A percentile compares a stretch with the other conserved stretches of the same genome.
Conservation (phyloP, 2,797 vertebrate genomes). For the Natrix natrix region DNA sequence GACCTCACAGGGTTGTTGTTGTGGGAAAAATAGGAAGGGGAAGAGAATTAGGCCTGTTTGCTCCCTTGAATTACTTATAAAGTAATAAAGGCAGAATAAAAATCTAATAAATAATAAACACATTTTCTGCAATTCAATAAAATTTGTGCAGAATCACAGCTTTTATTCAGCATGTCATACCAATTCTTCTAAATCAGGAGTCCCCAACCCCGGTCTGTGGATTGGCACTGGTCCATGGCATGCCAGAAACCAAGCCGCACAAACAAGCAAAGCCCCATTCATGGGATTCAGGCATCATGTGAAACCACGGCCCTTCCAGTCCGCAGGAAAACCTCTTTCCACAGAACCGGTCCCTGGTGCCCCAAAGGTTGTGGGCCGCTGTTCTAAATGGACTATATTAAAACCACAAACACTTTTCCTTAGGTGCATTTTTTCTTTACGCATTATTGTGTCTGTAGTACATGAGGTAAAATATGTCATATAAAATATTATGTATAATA, state of each 20-base stretch:
- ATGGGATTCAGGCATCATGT: too few relatives aligned
- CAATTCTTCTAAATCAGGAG: not conserved
- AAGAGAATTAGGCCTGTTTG: not conserved
- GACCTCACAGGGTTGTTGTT: not conserved
- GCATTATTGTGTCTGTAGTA: not conserved
- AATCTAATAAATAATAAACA: not conserved
- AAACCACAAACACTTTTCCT: not conserved
- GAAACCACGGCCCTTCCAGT: too few relatives aligned
- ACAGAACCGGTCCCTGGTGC: not conserved
- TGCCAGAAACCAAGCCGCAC: too few relatives aligned
- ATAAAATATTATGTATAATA: too few relatives aligned
- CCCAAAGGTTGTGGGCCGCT: not conserved
- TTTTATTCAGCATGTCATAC: not conserved
- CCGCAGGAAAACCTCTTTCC: too few relatives aligned
- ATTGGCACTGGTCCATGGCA: not conserved
- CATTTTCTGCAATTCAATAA: not conserved
- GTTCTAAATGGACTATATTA: not conserved
- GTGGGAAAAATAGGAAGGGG: not conserved
- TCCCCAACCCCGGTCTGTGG: too few relatives aligned
- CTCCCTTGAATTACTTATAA: not conserved
- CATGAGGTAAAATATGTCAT: too few relatives aligned
- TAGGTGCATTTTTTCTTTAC: not conserved
- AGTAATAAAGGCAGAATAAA: not conserved
- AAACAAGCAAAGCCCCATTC: not conserved
- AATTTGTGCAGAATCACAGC: not conserved